A percentile compares a stretch with the other conserved stretches of the same genome.
These are phyloP conservation scores for Colaptes auratus DNA, from an alignment of 2,113 vertebrate species.

Conservation along the genomic window DNA sequence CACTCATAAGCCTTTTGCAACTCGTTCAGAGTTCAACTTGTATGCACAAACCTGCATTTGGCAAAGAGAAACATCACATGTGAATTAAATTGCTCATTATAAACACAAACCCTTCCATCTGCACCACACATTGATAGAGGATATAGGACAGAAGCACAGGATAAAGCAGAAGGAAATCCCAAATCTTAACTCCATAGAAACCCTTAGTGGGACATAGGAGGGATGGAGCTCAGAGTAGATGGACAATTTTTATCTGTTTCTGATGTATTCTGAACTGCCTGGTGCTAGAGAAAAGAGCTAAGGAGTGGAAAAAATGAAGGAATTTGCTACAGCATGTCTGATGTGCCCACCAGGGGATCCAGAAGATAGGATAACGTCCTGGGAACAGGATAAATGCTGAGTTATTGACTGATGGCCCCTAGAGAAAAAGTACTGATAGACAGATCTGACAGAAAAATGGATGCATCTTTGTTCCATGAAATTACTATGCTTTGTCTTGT, in stretches of 20 bases:
- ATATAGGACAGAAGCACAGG: background rate
- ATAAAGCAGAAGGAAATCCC: background rate
- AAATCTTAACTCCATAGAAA: background rate
- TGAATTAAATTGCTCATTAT: background rate
- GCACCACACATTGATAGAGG: background rate
- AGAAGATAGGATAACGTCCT: background rate
- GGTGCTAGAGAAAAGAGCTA: background rate
- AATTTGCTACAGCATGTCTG: background rate
- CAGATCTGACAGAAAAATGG: background rate
- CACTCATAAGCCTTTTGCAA: background rate
- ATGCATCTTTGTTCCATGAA: background rate
- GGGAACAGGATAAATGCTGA: background rate
- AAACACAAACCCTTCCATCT: background rate
- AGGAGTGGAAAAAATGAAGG: background rate
- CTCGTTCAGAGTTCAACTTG: background rate
- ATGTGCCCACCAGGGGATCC: background rate
- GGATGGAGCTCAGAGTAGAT: background rate
- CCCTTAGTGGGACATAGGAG: background rate
- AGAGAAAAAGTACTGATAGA: background rate
- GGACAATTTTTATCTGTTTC: background rate
- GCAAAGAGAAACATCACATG: fast-evolving
- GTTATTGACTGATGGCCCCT: background rate
- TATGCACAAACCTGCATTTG: background rate
- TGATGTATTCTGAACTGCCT: background rate
- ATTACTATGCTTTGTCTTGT: background rate